These are phyloP conservation scores for Helicoverpa zea DNA, from an alignment of 1,140 invertebrate genomes.

Conservation along the genomic window DNA sequence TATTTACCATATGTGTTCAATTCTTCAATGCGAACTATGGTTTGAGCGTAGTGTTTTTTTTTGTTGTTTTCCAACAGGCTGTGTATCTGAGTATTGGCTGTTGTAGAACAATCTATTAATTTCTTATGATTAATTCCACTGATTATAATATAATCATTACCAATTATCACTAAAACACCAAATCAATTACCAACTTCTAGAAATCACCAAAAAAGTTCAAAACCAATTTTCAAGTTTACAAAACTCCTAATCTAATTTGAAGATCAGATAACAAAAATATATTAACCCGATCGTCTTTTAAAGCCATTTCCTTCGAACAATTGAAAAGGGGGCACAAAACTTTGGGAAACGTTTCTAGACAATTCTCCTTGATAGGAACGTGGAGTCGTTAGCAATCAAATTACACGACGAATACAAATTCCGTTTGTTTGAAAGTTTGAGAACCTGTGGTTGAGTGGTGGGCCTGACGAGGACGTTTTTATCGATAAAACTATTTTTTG, in stretches of 20 bases:
- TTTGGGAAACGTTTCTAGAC: conserved; percentile 22
- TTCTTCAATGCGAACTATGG: too few relatives aligned
- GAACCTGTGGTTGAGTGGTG: conserved; percentile 6
- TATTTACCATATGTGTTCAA: too few relatives aligned
- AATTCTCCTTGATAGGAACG: conserved; percentile 30
- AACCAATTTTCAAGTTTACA: background rate
- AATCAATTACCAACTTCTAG: background rate
- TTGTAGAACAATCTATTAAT: too few relatives aligned
- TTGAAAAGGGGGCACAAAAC: conserved; percentile 33
- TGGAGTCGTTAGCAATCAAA: conserved; percentile 37
- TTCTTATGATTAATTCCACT: too few relatives aligned
- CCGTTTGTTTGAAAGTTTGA: conserved; percentile 41
- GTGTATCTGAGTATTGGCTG: too few relatives aligned
- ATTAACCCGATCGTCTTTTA: conserved; percentile 27
- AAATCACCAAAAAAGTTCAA: background rate
- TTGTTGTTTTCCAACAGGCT: too few relatives aligned
- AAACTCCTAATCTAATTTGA: background rate
- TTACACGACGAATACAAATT: conserved; percentile 37
- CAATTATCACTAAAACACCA: too few relatives aligned
- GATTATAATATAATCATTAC: too few relatives aligned
- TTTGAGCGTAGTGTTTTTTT: too few relatives aligned
- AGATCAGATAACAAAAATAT: conserved; percentile 40
- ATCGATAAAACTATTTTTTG: conserved; percentile 15
- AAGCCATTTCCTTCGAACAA: conserved; percentile 31
- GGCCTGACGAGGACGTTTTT: background rate